Evolutionary conservation across 2,113 vertebrate genomes (phyloP), one percentile per base, ranked within the genome.

Genomic region (Labeo catla): DNA sequence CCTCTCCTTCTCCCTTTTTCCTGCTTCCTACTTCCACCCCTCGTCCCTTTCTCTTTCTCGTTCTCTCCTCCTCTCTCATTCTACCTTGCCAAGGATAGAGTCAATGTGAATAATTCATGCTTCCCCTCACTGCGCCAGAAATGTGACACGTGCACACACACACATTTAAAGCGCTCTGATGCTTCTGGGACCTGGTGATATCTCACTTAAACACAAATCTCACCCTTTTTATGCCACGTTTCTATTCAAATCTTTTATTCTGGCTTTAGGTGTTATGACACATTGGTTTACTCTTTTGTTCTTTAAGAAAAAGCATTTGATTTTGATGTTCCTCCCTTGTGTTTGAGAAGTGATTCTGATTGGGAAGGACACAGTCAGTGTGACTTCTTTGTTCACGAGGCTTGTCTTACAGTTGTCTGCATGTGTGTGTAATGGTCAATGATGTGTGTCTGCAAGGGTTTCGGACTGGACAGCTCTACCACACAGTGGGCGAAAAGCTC

Each of bases 81-180:
- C 45, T 85, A 63, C 49, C 66, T 68, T 63, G 86, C 76, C 70
- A 34, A 81, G 76, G 72, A 77, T 83, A 43, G 61, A 83, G 70
- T 59, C 84, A 8, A 43, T 45, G 84, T 89, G 81, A 86, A 89
- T 89, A 86, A 89, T 89, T 89, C 81, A 89, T 89, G 84, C 77
- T 15, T 52, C 84, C 84, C 54, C 78, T 88, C 82, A 83, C 81
- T 86, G 87, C 82, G 19, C 73, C 79, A 88, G 90, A 84, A 89
- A 88, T 84, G 54, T 65, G 79, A 89, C 36, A 54, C 80, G 8
- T 74, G 54, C 66, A 28, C 79, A 74, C 50, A 36, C 79, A 65
- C 16, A 78, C 39, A 73, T 77, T 59, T 57, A 86, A 73, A 73
- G 36, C 61, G 45, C 47, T 68, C 61, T 83, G 61, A 79, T 83